Evolutionary conservation across 2,113 vertebrate species (phyloP).

Genomic region (Plecturocebus donacophilus): DNA sequence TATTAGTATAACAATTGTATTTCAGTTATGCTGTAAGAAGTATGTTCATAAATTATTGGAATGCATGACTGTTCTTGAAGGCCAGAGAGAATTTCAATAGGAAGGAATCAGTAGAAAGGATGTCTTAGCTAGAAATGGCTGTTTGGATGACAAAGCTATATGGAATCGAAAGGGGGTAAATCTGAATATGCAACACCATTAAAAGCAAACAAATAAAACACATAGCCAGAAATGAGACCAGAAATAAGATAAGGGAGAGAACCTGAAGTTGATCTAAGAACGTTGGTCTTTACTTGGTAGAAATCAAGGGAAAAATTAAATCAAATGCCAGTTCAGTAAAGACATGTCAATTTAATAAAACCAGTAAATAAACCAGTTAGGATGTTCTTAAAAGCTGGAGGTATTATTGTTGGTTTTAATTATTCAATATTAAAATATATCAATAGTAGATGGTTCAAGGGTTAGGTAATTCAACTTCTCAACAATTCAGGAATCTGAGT

Average conservation of each 20-base stretch:
- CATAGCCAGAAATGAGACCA: background rate
- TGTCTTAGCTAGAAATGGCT: background rate
- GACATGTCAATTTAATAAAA: background rate
- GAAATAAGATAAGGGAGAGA: background rate
- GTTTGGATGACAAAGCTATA: background rate
- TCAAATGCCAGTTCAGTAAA: background rate
- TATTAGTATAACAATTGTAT: background rate
- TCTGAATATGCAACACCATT: background rate
- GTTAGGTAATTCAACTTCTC: background rate
- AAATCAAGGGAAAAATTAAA: background rate
- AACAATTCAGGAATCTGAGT: background rate
- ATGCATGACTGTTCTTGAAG: background rate
- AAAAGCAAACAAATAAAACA: background rate
- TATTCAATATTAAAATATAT: background rate
- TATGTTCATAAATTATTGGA: background rate
- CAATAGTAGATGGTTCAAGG: background rate
- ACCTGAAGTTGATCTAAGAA: background rate
- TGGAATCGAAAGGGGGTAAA: background rate
- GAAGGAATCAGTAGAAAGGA: background rate
- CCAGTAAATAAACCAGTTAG: background rate
- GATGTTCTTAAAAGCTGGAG: background rate
- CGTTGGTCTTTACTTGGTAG: background rate
- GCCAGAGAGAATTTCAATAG: background rate
- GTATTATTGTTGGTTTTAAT: background rate
- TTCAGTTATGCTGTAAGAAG: background rate